Base-by-base conservation (phyloP, 2,888 invertebrate species). In the Rhamnusium bicolor region DNA sequence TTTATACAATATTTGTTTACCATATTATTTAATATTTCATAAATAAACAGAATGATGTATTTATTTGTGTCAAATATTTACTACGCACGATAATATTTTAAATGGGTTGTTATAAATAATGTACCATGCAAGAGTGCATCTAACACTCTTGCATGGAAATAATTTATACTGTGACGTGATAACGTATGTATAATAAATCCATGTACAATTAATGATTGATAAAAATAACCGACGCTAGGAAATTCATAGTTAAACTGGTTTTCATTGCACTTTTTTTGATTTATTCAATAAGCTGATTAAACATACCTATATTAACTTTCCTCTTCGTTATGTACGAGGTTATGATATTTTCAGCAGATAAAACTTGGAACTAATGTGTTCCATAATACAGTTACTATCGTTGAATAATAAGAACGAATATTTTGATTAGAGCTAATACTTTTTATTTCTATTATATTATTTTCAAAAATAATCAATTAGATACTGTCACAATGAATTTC, bases 41-140 rank as follows among this genome's bases (percentile, higher is more conserved):
- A 58, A 58, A 58, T 32, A 58, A 58, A 58, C 32, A 58, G 10
- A 12, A 32, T 29, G 16, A 56, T 24, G 54, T 56, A 24, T 54
- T 21, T 21, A 32, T 58, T 58, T 18, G n/a, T 19, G 16, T 58
- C 32, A 32, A 58, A 58, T 58, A 32, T 58, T 58, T 58, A 58
- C 58, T 3, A 12, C 14, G 18, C 10, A 8, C 14, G 58, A 58
- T 58, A 58, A 58, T 32, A 58, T 58, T 29, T 29, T 19, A 29
- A 32, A 58, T 16, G 32, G 58, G 58, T 58, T n/a, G n/a, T n/a
- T 32, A 58, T 58, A 40, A 40, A 40, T 40, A 40, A 40, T n/a
- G 12, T 10, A 1, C 40, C 40, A 40, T n/a, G n/a, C n/a, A 40
- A n/a, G n/a, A n/a, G 40, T n/a, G 12, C 24, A 4, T 6, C 6